phyloP scores from a whole-genome alignment of 2,888 invertebrate genomes.

The Perizoma flavofasciatum region DNA sequence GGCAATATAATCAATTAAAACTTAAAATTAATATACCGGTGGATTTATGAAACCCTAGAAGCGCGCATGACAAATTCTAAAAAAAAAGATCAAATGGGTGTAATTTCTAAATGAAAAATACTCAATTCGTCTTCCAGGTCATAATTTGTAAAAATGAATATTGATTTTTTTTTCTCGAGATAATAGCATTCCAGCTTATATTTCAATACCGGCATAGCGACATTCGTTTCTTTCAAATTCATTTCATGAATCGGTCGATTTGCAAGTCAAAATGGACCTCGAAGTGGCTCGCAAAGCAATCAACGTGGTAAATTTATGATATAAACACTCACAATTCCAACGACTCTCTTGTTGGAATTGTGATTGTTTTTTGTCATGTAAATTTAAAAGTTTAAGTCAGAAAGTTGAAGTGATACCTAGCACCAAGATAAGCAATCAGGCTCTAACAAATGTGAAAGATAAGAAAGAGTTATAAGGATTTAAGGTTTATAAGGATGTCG shows the following conservation, averaged over 20 bases:
- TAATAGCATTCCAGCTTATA: slow-evolving; percentile 24
- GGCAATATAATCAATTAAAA: not conserved
- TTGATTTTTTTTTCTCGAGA: slow-evolving; percentile 3
- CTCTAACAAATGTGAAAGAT: too few species aligned
- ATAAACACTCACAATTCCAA: slow-evolving; percentile 49
- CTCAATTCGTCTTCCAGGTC: not conserved
- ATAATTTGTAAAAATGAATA: slow-evolving; percentile 6
- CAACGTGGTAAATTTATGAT: slow-evolving; percentile 53
- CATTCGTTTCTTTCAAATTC: slow-evolving; percentile 36
- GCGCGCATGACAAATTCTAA: not conserved
- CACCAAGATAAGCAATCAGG: too few species aligned
- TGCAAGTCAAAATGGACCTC: slow-evolving; percentile 42
- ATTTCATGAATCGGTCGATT: slow-evolving; percentile 40
- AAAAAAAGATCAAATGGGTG: too few species aligned
- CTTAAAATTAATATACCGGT: not conserved
- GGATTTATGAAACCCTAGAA: not conserved
- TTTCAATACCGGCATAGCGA: slow-evolving; percentile 25
- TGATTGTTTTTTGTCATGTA: too few species aligned
- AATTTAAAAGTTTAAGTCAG: too few species aligned
- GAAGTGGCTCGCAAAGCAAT: slow-evolving; percentile 48
- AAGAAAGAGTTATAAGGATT: too few species aligned
- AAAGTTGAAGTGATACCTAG: too few species aligned
- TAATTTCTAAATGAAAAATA: not conserved
- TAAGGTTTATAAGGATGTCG: too few species aligned
- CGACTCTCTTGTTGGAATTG: not conserved